Evolutionary conservation across 1,140 invertebrate genomes (phyloP).

Genomic region (Rhopalosiphum padi): DNA sequence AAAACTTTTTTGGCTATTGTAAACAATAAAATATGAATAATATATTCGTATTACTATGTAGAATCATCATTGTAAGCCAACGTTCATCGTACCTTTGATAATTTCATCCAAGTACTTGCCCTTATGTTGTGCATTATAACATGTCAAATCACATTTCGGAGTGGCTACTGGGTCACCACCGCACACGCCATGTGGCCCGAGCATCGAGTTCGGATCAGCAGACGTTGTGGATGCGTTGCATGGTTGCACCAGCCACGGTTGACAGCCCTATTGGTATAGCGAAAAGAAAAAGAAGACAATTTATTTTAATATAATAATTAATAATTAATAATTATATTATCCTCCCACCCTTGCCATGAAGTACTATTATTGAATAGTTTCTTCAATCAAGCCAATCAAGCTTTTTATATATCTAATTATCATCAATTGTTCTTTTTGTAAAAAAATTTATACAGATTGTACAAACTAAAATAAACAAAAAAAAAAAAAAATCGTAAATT

Average conservation of each 20-base stretch:
- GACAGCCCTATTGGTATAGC: slow-evolving; percentile 20
- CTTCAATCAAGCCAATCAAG: too few species aligned
- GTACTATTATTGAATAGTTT: too few species aligned
- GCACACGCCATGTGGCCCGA: background rate
- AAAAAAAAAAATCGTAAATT: too few species aligned
- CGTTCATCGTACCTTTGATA: slow-evolving; percentile 32
- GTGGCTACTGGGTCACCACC: background rate
- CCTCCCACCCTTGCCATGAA: too few species aligned
- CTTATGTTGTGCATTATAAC: slow-evolving; percentile 37
- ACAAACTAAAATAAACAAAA: too few species aligned
- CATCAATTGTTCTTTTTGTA: too few species aligned
- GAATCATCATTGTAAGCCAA: background rate
- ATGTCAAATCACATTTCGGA: slow-evolving; percentile 46
- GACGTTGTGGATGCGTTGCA: background rate
- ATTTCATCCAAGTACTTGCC: slow-evolving; percentile 31
- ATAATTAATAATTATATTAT: background rate
- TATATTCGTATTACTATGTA: background rate
- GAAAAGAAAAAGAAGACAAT: background rate
- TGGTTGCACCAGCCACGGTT: slow-evolving; percentile 3
- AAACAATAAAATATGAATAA: background rate
- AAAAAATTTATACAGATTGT: too few species aligned
- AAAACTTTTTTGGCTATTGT: background rate
- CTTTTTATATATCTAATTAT: too few species aligned
- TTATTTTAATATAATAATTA: background rate
- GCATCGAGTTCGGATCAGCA: background rate